A percentile compares a stretch with the other conserved stretches of the same genome.
phyloP scores from a whole-genome alignment of 1,140 invertebrate species.

The Temnothorax nylanderi region DNA sequence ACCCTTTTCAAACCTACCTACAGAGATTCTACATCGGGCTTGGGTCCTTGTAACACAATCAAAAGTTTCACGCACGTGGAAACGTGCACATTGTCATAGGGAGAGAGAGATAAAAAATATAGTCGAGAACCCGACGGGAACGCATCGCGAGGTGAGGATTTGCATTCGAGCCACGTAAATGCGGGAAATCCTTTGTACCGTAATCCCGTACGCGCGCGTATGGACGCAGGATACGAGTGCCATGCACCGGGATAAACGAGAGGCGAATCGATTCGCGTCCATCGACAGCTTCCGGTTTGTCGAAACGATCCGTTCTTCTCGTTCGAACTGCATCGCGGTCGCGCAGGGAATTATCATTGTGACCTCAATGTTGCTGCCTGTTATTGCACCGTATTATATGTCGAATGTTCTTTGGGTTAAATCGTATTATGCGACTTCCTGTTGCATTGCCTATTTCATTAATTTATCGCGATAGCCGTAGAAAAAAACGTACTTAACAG shows the following conservation, averaged over 20 bases:
- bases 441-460: conserved; percentile 4
- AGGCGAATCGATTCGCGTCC: conserved; percentile 76
- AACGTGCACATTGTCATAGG: conserved; percentile 30
- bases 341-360: conserved; percentile 57
- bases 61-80: conserved; percentile 28
- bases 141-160: conserved; percentile 66
- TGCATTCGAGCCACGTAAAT: conserved; percentile 79
- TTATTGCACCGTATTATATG: conserved; percentile 32
- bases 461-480: neutral
- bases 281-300: conserved; percentile 77
- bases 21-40: neutral
- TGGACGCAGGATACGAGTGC: conserved; percentile 42
- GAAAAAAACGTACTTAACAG: neutral
- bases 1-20: conserved; percentile 18
- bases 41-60: conserved; percentile 18
- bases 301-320: conserved; percentile 70
- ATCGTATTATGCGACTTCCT: conserved; percentile 32
- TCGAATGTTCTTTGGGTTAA: conserved; percentile 16
- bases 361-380: conserved; percentile 46
- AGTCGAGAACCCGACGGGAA: conserved; percentile 62
- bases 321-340: conserved; percentile 58
- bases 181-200: conserved; percentile 78
- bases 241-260: conserved; percentile 45
- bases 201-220: conserved; percentile 70
- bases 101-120: conserved; percentile 41